Conservation (phyloP, 2,888 invertebrate species). For the Cartodere bifasciata region DNA sequence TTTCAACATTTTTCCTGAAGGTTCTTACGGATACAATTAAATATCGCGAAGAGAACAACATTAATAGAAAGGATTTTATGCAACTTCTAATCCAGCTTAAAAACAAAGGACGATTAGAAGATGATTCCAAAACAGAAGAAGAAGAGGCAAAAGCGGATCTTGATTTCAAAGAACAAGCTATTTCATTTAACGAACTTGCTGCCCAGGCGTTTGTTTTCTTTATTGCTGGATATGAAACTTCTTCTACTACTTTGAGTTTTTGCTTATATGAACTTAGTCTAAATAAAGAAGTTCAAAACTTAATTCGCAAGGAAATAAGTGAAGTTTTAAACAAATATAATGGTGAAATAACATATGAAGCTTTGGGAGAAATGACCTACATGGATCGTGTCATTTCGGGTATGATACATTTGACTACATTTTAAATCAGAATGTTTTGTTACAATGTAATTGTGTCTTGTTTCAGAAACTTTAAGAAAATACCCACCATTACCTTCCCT, state of each 20-base stretch:
- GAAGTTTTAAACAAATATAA: slow-evolving; percentile 15
- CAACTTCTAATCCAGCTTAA: slow-evolving; percentile 36
- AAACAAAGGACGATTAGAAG: slow-evolving; percentile 20
- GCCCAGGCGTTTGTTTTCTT: slow-evolving; percentile 20
- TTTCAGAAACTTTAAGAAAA: slow-evolving; percentile 29
- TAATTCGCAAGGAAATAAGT: slow-evolving; percentile 17
- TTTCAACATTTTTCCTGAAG: slow-evolving; percentile 12
- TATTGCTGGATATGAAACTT: slow-evolving; percentile 21
- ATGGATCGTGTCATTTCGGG: slow-evolving; percentile 19
- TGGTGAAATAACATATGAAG: slow-evolving; percentile 18
- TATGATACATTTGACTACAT: slow-evolving; percentile 10
- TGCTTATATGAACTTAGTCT: slow-evolving; percentile 18
- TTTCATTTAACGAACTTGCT: slow-evolving; percentile 16
- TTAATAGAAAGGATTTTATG: slow-evolving; percentile 38
- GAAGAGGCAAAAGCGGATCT: slow-evolving; percentile 14
- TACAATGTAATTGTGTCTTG: neutral
- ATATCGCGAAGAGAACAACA: slow-evolving; percentile 27
- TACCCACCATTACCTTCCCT: slow-evolving; percentile 25
- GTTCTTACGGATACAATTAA: slow-evolving; percentile 31
- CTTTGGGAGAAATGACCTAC: slow-evolving; percentile 20
- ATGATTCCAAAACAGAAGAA: slow-evolving; percentile 12
- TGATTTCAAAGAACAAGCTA: slow-evolving; percentile 9
- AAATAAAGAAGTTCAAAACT: slow-evolving; percentile 18
- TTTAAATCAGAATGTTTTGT: neutral
- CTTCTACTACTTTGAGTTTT: slow-evolving; percentile 20